phyloP scores from a whole-genome alignment of 2,888 invertebrate species.

The Drosophila stalkeri region DNA sequence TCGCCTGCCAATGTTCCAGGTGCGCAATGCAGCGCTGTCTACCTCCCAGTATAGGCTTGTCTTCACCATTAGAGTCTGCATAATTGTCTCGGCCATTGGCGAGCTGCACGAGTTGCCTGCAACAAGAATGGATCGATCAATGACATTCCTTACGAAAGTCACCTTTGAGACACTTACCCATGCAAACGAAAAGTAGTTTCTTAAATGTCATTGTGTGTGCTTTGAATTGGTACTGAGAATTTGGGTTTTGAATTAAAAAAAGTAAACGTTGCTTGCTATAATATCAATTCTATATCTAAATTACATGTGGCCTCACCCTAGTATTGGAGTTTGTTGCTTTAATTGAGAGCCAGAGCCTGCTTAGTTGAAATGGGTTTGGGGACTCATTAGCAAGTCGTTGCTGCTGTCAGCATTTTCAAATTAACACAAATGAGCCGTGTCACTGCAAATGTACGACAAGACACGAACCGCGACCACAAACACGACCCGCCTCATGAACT shows the following conservation, averaged over 20 bases:
- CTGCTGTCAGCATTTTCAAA: slow-evolving; percentile 31
- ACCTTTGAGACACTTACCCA: slow-evolving; percentile 51
- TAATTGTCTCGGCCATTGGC: slow-evolving; percentile 96
- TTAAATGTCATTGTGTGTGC: slow-evolving; percentile 52
- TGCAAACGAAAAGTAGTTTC: slow-evolving; percentile 66
- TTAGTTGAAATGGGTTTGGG: slow-evolving; percentile 4
- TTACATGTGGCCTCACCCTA: not conserved
- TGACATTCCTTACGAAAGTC: not conserved
- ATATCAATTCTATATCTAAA: not conserved
- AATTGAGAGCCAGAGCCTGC: slow-evolving; percentile 32
- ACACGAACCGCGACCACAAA: slow-evolving; percentile 17
- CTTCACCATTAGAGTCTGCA: slow-evolving; percentile 85
- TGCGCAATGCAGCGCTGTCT: slow-evolving; percentile 94
- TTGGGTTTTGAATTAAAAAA: slow-evolving; percentile 6
- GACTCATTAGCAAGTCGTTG: slow-evolving; percentile 24
- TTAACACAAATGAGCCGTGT: slow-evolving; percentile 53
- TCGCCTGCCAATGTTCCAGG: slow-evolving; percentile 92
- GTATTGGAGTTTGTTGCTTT: not conserved
- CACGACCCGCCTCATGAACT: slow-evolving; percentile 34
- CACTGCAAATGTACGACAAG: slow-evolving; percentile 38
- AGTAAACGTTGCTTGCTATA: not conserved
- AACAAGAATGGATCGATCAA: not conserved
- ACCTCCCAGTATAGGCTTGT: slow-evolving; percentile 89
- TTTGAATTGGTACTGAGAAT: slow-evolving; percentile 31
- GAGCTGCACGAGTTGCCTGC: slow-evolving; percentile 97